phyloP scores from a whole-genome alignment of 1,140 invertebrate species.

The Macrostomum lignano region DNA sequence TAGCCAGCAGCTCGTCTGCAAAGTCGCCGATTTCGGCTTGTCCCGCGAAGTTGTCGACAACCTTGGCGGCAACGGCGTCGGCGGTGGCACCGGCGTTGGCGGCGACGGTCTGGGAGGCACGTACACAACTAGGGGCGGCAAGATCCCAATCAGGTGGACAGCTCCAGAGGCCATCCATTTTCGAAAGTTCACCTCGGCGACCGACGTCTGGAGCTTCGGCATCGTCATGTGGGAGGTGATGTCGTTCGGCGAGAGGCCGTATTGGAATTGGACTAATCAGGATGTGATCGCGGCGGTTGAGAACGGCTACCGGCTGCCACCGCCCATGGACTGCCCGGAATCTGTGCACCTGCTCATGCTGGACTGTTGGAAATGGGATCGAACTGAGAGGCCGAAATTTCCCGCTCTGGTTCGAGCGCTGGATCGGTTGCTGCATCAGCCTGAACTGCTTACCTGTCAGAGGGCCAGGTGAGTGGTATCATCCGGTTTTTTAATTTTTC shows the following conservation, averaged over 20 bases:
- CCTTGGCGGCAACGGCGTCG: too few species aligned
- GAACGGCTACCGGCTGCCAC: conserved; percentile 5
- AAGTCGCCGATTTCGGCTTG: conserved; percentile 95
- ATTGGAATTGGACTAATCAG: conserved; percentile 99
- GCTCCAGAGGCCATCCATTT: conserved; percentile 95
- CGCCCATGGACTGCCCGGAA: conserved; percentile 39
- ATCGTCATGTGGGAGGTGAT: conserved; percentile 98
- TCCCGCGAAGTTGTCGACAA: conserved; percentile 53
- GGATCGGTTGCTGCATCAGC: conserved; percentile 60
- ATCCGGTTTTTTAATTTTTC: too few species aligned
- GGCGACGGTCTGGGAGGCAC: conserved; percentile 63
- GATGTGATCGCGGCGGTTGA: conserved; percentile 2
- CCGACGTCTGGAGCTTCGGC: conserved; percentile 93
- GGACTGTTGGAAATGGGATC: conserved; percentile 90
- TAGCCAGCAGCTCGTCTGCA: conserved; percentile 86
- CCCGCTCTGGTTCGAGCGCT: conserved; percentile 67
- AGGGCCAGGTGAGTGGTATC: too few species aligned
- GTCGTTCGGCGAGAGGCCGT: conserved; percentile 89
- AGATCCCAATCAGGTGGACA: conserved; percentile 95
- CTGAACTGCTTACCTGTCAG: too few species aligned
- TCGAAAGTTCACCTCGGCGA: conserved; percentile 84
- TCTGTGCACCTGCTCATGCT: conserved; percentile 89
- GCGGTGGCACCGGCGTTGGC: too few species aligned
- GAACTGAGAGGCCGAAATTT: conserved; percentile 77
- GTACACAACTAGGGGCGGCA: conserved; percentile 90